Evolutionary conservation across 92 coral and sea anemone genomes (phyloP), one percentile per base, ranked within the genome.

Genomic region (Phenganax stokvisi): DNA sequence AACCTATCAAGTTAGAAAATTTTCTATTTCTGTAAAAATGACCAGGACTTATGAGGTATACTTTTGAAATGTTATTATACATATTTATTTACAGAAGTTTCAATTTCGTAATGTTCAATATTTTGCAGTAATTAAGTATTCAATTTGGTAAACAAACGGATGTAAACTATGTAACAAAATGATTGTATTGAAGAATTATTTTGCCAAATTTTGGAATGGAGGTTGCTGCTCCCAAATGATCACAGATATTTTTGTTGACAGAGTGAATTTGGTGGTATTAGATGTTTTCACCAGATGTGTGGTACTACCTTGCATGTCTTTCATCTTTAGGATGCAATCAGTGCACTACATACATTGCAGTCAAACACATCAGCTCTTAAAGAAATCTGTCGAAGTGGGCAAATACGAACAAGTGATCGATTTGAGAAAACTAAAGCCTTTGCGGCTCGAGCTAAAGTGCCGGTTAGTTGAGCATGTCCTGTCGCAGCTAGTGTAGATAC

Each of bases 361-460:
- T 92, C 98, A 7, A 94, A 94, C 72, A 97, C 98, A 12, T 90
- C 92, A 66, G 97, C 84, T 3, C 80, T 94, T 56, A 87, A 87
- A 56, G 89, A 94, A 83, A 92, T 90, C 52, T 87, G 97, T 9
- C 91, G 73, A 28, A 89, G 79, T 28, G 89, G 88, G n/a, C 89
- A 94, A 87, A 92, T 92, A 64, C 87, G 97, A 11, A 91, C 74
- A 54, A 89, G 79, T 37, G 89, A 94, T 79, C 87, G 89, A 62
- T 85, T 94, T 61, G 89, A 75, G 54, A 90, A 92, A 67, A 89
- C 92, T 88, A 80, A 86, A 10, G 75, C 61, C 6, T 94, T 94
- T 72, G 89, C 97, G 5, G 88, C 88, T 59, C 83, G 96, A 27
- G 98, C 92, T 68, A 93, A 97, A 28, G 97, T 94, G 3, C 85